Evolutionary conservation across 2,888 invertebrate genomes (phyloP).

Genomic region (Electrophaes corylata): DNA sequence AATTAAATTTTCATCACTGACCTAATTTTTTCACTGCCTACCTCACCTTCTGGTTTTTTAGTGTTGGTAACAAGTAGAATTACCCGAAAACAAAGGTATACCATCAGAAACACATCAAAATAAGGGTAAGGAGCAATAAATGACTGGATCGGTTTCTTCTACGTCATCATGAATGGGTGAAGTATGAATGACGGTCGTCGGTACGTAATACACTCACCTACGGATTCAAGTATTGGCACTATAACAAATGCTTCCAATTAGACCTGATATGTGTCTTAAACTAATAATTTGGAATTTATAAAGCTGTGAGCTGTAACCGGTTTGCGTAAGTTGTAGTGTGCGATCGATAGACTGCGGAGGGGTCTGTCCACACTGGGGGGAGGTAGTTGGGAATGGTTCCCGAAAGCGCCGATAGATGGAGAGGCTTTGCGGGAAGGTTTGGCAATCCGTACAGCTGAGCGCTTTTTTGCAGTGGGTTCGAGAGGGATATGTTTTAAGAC

Average conservation of each 20-base stretch:
- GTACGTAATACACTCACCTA: constrained; percentile 57
- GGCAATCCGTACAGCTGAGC: constrained; percentile 29
- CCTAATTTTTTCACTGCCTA: constrained; percentile 41
- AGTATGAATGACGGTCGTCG: constrained; percentile 49
- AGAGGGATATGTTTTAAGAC: not conserved
- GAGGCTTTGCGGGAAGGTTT: constrained; percentile 47
- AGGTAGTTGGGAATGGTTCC: constrained; percentile 53
- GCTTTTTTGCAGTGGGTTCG: constrained; percentile 22
- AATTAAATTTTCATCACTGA: constrained; percentile 46
- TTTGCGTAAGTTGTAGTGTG: constrained; percentile 70
- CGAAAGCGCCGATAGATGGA: constrained; percentile 68
- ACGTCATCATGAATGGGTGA: constrained; percentile 65
- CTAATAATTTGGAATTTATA: constrained; percentile 55
- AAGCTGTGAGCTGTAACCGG: constrained; percentile 62
- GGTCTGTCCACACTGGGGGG: constrained; percentile 36
- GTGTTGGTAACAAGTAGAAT: constrained; percentile 10
- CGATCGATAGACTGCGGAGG: constrained; percentile 68
- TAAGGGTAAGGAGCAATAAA: constrained; percentile 50
- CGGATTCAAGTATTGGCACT: constrained; percentile 23
- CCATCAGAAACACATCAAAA: constrained; percentile 43
- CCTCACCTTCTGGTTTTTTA: constrained; percentile 8
- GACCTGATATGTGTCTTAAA: constrained; percentile 56
- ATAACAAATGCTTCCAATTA: constrained; percentile 50
- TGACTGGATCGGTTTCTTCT: constrained; percentile 48
- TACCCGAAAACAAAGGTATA: constrained; percentile 31